Conservation (phyloP, 30 jellyfish, hydroid and myxozoan genomes). For the Catostylus mosaicus region DNA sequence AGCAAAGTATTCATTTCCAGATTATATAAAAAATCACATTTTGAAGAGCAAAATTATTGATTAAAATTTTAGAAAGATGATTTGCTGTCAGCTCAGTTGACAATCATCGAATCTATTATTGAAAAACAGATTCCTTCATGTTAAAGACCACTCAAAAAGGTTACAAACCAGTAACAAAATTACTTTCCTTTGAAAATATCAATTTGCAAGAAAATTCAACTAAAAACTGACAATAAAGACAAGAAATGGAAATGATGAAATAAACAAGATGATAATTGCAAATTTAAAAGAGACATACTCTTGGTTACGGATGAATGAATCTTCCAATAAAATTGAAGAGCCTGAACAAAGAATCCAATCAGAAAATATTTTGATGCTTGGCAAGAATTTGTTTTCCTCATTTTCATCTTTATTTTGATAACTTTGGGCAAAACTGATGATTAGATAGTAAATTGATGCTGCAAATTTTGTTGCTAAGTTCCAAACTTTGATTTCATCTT, state of each 20-base stretch:
- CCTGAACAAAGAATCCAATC: conserved; percentile 85
- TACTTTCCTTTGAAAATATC: no score
- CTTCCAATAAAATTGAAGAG: conserved; percentile 55
- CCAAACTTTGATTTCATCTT: conserved; percentile 71
- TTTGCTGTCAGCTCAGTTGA: no score
- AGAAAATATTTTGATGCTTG: conserved; percentile 71
- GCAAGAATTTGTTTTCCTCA: conserved; percentile 57
- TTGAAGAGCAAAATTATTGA: no score
- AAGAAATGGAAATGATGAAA: background rate
- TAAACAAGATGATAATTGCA: background rate
- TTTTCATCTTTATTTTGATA: conserved; percentile 13
- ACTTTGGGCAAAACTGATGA: conserved; percentile 32
- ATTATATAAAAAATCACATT: no score
- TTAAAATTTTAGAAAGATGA: no score
- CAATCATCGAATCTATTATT: no score
- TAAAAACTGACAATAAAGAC: no score
- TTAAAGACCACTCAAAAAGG: no score
- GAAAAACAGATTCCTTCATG: no score
- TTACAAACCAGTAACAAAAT: no score
- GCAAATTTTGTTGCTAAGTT: conserved; percentile 28
- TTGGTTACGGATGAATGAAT: conserved; percentile 38
- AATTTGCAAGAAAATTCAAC: no score
- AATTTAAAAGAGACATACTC: conserved; percentile 46
- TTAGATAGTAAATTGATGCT: conserved; percentile 28
- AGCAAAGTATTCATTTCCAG: background rate